Evolutionary conservation across 2,113 vertebrate species (phyloP).

Genomic region (Raja brachyura): DNA sequence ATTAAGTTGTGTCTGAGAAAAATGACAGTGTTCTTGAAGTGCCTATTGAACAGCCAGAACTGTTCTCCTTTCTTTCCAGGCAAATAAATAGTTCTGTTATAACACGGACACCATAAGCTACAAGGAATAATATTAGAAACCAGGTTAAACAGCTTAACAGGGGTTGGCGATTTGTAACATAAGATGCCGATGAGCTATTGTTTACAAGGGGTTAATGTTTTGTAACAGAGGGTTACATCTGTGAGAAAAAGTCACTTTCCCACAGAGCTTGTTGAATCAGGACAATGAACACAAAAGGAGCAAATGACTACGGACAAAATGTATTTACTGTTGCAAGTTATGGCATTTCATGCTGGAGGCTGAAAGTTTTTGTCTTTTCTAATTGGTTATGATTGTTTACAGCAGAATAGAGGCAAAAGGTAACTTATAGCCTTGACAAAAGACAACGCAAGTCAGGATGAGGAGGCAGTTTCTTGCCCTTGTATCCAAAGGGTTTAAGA

Average conservation of each 20-base stretch:
- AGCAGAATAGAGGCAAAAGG: background rate
- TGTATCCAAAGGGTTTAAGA: background rate
- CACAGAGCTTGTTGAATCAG: slow-evolving; percentile 29
- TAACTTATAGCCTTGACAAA: background rate
- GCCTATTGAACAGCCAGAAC: background rate
- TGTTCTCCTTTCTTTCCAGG: background rate
- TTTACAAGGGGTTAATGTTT: slow-evolving; percentile 28
- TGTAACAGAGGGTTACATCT: slow-evolving; percentile 36
- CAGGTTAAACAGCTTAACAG: background rate
- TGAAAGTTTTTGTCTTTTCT: background rate
- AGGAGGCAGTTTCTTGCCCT: background rate
- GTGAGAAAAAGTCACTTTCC: slow-evolving; percentile 38
- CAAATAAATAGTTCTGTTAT: background rate
- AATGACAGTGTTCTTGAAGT: background rate
- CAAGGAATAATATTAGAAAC: slow-evolving; percentile 20
- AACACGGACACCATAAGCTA: background rate
- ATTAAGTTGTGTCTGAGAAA: background rate
- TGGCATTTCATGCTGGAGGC: slow-evolving; percentile 34
- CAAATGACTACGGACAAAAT: slow-evolving; percentile 36
- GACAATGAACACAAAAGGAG: slow-evolving; percentile 36
- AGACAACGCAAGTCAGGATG: background rate
- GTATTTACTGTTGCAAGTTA: slow-evolving; percentile 38
- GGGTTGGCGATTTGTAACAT: background rate
- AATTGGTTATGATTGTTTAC: slow-evolving; percentile 24
- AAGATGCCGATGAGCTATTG: slow-evolving; percentile 17